Evolutionary conservation across 1,140 invertebrate species (phyloP).

Genomic region (Tribolium castaneum): DNA sequence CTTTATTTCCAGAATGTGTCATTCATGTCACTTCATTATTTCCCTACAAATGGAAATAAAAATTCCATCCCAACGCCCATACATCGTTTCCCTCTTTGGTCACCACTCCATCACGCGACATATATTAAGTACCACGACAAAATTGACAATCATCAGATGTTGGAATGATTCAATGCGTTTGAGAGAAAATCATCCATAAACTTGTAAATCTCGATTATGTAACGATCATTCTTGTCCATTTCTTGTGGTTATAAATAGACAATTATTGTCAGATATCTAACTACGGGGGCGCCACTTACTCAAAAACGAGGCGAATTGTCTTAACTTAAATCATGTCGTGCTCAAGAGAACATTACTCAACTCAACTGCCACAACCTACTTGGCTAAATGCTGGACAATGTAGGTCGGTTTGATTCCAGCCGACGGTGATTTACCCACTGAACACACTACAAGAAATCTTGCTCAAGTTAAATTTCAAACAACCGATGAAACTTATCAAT

Average conservation of each 20-base stretch:
- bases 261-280: constrained; percentile 19
- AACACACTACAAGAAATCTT: no score
- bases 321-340: constrained; percentile 25
- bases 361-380: constrained; percentile 5
- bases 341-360: constrained; percentile 22
- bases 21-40: no score
- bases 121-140: constrained; percentile 5
- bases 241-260: neutral
- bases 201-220: neutral
- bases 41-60: no score
- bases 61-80: no score
- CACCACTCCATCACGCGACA: neutral
- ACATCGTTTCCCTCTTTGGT: no score
- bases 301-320: constrained; percentile 16
- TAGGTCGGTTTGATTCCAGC: neutral
- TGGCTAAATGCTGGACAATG: constrained; percentile 5
- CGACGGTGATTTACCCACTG: neutral
- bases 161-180: neutral
- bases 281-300: constrained; percentile 31
- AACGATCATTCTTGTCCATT: constrained; percentile 5
- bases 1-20: no score
- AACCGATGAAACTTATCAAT: no score
- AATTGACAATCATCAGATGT: neutral
- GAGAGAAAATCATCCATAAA: constrained; percentile 6
- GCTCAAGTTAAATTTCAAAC: no score